phyloP scores from a whole-genome alignment of 1,140 invertebrate species.

The Trissolcus basalis region DNA sequence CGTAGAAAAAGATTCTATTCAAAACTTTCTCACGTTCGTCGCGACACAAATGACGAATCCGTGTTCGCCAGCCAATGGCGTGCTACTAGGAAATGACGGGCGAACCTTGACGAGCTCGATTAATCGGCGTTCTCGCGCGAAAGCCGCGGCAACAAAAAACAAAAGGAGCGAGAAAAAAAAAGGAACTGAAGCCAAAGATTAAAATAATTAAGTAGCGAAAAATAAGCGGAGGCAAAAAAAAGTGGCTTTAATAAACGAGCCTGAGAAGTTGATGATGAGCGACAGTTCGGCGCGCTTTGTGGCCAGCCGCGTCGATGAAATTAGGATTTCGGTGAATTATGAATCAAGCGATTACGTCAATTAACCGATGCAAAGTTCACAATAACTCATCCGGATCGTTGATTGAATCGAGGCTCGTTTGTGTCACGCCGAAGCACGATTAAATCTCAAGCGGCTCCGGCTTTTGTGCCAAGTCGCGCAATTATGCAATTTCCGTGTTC shows the following conservation, averaged over 20 bases:
- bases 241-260: neutral
- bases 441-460: constrained; percentile 40
- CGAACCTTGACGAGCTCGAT: constrained; percentile 37
- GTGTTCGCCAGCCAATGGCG: constrained; percentile 38
- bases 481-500: constrained; percentile 54
- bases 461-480: constrained; percentile 42
- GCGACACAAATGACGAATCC: constrained; percentile 52
- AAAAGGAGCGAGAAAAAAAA: constrained; percentile 3
- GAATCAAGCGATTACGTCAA: constrained; percentile 47
- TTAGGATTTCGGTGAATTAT: constrained; percentile 38
- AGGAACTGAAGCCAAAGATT: neutral
- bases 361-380: constrained; percentile 49
- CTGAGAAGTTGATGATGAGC: constrained; percentile 21
- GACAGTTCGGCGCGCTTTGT: constrained; percentile 23
- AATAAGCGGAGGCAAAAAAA: neutral
- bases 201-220: neutral
- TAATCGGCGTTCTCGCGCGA: constrained; percentile 8
- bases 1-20: constrained; percentile 50
- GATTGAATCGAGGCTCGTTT: constrained; percentile 51
- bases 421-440: constrained; percentile 45
- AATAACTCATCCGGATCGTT: constrained; percentile 46
- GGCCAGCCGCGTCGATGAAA: constrained; percentile 6
- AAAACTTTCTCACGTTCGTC: constrained; percentile 53
- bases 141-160: neutral
- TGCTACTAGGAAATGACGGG: constrained; percentile 38